A percentile compares a stretch with the other conserved stretches of the same genome.
Conservation (phyloP, 2,797 vertebrate species). For the Octomys mimax region DNA sequence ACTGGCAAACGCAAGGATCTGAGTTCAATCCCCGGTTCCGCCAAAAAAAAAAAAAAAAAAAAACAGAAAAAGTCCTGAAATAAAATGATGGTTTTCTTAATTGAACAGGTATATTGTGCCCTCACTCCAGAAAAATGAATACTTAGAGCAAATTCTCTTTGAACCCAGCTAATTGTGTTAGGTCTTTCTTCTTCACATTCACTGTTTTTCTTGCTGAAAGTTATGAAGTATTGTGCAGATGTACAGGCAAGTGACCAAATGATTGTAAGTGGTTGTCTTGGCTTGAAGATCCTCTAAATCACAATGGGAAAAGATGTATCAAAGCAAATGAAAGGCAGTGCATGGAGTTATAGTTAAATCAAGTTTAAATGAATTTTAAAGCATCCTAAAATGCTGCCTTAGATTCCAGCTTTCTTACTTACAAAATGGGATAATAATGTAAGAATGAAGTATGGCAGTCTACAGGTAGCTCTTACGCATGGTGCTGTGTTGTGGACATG, state of each 20-base stretch:
- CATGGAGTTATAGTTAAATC: background rate
- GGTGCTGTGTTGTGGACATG: background rate
- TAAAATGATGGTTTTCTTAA: background rate
- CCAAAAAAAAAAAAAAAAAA: background rate
- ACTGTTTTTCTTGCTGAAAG: background rate
- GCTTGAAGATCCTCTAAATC: background rate
- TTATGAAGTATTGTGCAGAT: background rate
- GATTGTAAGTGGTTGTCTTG: background rate
- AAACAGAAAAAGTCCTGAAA: background rate
- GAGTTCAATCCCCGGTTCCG: too few species aligned
- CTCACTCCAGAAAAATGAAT: background rate
- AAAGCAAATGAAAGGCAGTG: background rate
- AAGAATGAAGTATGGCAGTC: background rate
- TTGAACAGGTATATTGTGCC: background rate
- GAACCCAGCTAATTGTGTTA: background rate
- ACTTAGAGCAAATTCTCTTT: background rate
- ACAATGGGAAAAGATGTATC: background rate
- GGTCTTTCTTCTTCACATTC: background rate
- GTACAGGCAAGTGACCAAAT: background rate
- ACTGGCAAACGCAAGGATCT: too few species aligned
- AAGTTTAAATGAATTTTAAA: background rate
- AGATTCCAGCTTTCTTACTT: background rate
- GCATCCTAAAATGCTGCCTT: background rate
- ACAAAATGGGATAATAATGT: background rate
- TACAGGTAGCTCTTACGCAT: background rate